A percentile compares a stretch with the other conserved stretches of the same genome.
These are phyloP conservation scores for Oppia nitens DNA, from an alignment of 1,140 invertebrate genomes.

Conservation along the genomic window DNA sequence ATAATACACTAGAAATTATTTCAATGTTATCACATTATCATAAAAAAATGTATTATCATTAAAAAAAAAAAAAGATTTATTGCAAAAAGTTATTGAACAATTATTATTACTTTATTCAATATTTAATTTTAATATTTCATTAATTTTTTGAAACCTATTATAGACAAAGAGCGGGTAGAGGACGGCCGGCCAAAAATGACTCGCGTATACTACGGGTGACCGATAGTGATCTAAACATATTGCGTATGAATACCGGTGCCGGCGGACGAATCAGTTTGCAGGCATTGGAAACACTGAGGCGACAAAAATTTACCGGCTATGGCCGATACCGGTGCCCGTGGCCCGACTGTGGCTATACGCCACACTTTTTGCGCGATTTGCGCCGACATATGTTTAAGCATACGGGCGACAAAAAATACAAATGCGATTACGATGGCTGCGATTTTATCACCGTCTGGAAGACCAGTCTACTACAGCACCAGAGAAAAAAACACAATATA, in stretches of 20 bases:
- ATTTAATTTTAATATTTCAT: too few species aligned
- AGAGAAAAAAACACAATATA: slow-evolving; percentile 2
- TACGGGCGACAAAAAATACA: slow-evolving; percentile 8
- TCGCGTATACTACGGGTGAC: neutral
- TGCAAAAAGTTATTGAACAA: too few species aligned
- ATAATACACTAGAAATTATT: too few species aligned
- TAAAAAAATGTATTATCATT: too few species aligned
- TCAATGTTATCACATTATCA: too few species aligned
- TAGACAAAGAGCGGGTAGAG: neutral
- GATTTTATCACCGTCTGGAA: slow-evolving; percentile 11
- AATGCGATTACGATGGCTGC: slow-evolving; percentile 6
- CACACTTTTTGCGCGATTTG: slow-evolving; percentile 1
- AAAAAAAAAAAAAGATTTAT: too few species aligned
- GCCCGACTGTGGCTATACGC: slow-evolving; percentile 4
- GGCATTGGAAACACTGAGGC: neutral
- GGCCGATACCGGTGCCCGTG: slow-evolving; percentile 2
- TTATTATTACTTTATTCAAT: too few species aligned
- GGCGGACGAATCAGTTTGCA: neutral
- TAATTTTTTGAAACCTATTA: too few species aligned
- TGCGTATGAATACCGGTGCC: neutral
- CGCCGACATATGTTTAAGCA: slow-evolving; percentile 3
- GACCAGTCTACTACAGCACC: slow-evolving; percentile 8
- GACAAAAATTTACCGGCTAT: neutral
- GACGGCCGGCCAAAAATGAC: neutral
- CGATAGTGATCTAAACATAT: neutral